A percentile compares a stretch with the other conserved stretches of the same genome.
Conservation (phyloP, 2,797 vertebrate species). For the Strix occidentalis region DNA sequence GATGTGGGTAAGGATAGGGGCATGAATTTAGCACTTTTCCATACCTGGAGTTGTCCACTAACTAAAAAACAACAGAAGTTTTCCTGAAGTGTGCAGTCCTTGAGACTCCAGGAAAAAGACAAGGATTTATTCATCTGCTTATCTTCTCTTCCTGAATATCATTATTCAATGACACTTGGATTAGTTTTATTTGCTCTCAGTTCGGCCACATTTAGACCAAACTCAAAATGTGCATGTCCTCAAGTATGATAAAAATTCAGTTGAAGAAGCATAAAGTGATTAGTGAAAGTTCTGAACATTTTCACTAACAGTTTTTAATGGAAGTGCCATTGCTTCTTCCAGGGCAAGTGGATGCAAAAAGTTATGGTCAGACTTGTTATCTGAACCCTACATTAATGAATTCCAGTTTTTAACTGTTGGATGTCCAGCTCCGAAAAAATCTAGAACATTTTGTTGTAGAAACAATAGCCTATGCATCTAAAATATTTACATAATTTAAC, state of each 20-base stretch:
- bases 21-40: not conserved
- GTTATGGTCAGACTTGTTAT: not conserved
- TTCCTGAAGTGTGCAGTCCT: not conserved
- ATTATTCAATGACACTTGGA: not conserved
- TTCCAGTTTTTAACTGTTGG: not conserved
- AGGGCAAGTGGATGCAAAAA: not conserved
- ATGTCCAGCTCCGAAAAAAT: not conserved
- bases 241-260: not conserved
- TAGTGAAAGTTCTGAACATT: not conserved
- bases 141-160: not conserved
- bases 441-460: not conserved
- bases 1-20: not conserved
- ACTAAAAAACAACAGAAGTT: not conserved
- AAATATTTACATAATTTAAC: not conserved
- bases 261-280: not conserved
- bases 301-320: not conserved
- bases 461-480: not conserved
- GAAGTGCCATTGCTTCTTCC: not conserved
- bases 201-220: not conserved
- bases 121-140: slow-evolving; percentile 22
- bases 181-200: slow-evolving; percentile 38
- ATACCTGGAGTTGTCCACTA: not conserved
- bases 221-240: not conserved
- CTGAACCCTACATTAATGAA: not conserved
- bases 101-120: not conserved